These are phyloP conservation scores for Macroglossus sobrinus DNA, from an alignment of 2,113 vertebrate species.

Conservation along the genomic window DNA sequence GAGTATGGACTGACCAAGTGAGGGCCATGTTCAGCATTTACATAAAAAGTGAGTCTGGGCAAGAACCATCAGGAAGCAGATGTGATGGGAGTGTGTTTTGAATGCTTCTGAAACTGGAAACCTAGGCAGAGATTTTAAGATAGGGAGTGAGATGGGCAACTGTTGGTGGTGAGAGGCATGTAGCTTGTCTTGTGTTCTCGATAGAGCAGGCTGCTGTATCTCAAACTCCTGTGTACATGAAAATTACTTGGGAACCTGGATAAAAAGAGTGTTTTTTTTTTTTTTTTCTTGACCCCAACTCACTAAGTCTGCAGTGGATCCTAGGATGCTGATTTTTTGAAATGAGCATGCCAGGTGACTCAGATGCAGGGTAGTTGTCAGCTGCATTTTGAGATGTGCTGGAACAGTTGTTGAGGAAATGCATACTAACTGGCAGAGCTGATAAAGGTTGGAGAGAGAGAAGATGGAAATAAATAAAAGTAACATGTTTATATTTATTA, in stretches of 20 bases:
- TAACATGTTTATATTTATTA: not conserved
- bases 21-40: not conserved
- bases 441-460: not conserved
- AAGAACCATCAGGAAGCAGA: not conserved
- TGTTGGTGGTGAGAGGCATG: not conserved
- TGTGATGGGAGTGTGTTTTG: not conserved
- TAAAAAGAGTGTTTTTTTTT: not conserved
- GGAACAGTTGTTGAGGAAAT: not conserved
- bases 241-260: not conserved
- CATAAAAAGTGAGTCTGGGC: not conserved
- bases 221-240: not conserved
- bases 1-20: not conserved
- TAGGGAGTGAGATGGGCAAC: not conserved
- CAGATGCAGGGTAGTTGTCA: not conserved
- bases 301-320: not conserved
- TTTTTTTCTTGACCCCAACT: not conserved
- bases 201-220: not conserved
- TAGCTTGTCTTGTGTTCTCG: not conserved
- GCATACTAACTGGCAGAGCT: not conserved
- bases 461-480: slow-evolving; percentile 1
- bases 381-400: not conserved
- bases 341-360: not conserved
- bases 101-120: not conserved
- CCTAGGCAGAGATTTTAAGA: not conserved
- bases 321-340: not conserved